phyloP scores from a whole-genome alignment of 2,888 invertebrate genomes.

The Aleiodes alternator region DNA sequence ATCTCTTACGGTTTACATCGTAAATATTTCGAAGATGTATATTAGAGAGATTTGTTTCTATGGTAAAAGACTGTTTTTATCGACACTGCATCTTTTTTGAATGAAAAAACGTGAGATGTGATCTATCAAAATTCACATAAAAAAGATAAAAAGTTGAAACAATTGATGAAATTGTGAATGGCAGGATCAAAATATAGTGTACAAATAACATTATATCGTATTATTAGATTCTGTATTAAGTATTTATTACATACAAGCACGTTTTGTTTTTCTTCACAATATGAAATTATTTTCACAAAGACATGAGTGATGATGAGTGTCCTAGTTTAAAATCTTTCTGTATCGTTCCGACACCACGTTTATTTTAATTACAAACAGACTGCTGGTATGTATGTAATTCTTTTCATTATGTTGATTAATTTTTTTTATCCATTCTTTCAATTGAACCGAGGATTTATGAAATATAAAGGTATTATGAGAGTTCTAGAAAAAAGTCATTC shows the following conservation, averaged over 20 bases:
- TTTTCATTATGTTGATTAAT: slow-evolving; percentile 2
- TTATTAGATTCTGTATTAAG: slow-evolving; percentile 54
- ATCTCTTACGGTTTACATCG: too few species aligned
- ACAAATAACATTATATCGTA: not conserved
- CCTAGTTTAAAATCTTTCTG: slow-evolving; percentile 48
- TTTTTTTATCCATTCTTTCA: not conserved
- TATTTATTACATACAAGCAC: slow-evolving; percentile 64
- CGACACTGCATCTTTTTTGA: too few species aligned
- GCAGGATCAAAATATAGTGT: too few species aligned
- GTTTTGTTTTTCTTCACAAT: slow-evolving; percentile 57
- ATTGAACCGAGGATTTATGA: too few species aligned
- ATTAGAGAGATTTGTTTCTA: too few species aligned
- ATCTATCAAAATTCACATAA: too few species aligned
- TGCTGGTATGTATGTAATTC: not conserved
- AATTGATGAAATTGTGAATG: too few species aligned
- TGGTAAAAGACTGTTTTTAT: too few species aligned
- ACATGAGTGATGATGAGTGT: slow-evolving; percentile 57
- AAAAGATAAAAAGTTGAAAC: too few species aligned
- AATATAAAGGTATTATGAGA: not conserved
- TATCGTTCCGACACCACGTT: slow-evolving; percentile 37
- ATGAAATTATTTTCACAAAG: slow-evolving; percentile 58
- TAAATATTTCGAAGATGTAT: too few species aligned
- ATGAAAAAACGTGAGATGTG: too few species aligned
- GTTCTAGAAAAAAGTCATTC: slow-evolving; percentile 7
- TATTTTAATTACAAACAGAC: slow-evolving; percentile 36